A percentile compares a stretch with the other conserved stretches of the same genome.
phyloP scores from a whole-genome alignment of 2,113 vertebrate species.

The Neolamprologus ventralis region DNA sequence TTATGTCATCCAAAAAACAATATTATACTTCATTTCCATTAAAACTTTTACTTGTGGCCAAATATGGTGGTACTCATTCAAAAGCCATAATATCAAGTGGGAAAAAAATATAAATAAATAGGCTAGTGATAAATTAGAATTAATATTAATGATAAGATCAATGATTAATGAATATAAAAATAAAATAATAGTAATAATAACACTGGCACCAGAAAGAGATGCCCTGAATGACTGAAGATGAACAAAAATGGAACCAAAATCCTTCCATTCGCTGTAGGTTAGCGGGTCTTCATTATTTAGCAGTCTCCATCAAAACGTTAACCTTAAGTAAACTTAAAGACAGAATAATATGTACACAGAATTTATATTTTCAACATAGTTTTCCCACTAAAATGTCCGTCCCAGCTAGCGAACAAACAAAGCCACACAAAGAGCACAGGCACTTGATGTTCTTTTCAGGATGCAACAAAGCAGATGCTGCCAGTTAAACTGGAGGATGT shows the following conservation, averaged over 20 bases:
- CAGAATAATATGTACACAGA: slow-evolving; percentile 1
- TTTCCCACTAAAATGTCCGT: background rate
- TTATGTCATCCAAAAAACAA: background rate
- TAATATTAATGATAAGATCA: background rate
- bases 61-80: background rate
- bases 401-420: background rate
- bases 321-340: slow-evolving; percentile 12
- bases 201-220: background rate
- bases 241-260: background rate
- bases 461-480: slow-evolving; percentile 33
- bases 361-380: background rate
- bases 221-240: background rate
- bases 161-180: background rate
- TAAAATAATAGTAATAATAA: background rate
- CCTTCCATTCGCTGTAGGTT: background rate
- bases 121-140: background rate
- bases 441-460: slow-evolving; percentile 52
- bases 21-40: background rate
- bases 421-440: slow-evolving; percentile 45
- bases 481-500: background rate
- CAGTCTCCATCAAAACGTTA: background rate
- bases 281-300: background rate
- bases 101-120: background rate
- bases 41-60: background rate
- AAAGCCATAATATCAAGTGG: background rate